Base-by-base conservation (phyloP, 2,113 vertebrate species). In the Microcebus jonahi region DNA sequence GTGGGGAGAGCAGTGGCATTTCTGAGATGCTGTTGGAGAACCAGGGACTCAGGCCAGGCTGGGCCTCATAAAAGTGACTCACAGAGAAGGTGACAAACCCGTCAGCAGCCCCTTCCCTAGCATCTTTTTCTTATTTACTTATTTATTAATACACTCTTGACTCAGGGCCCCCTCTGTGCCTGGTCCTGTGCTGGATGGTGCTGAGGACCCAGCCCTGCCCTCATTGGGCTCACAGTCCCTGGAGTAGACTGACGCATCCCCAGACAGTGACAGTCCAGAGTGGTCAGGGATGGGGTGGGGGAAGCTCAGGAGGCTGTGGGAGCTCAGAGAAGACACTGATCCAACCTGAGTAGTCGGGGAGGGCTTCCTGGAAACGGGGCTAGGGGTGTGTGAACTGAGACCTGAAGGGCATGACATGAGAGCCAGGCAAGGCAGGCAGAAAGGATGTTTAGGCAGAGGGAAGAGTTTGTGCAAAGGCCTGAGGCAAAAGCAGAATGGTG, bases 401-500 rank as follows among this genome's bases (percentile, higher is more conserved):
- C 76, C 34, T n/a, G 48, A 53, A 77, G 77, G 42, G 31, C n/a
- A 1, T 67, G 6, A 50, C 75, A 31, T 45, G 45, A 1, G 31
- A 87, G 45, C 8, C 13, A 20, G 61, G 88, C 77, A 67, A 70
- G 55, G 86, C 39, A 31, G 63, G 42, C 2, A 8, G 89, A 75
- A 27, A 68, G 50, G 80, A 55, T 63, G 9, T 29, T 36, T 12
- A 81, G 76, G 70, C 70, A 93, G 87, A 93, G 81, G n/a, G 36
- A 91, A 90, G 75, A 61, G 79, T 95, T 91, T 57, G 8, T 94
- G 53, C 36, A 76, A 65, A 97, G 87, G 23, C 92, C 67, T 34
- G 13, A 76, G 71, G 93, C 2, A 0, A 76, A 84, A 90, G 45
- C 67, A 67, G 61, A 61, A 65, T 63, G 25, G 8, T 21, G 53